Evolutionary conservation across 2,113 vertebrate species (phyloP).

Genomic region (Heterotilapia buettikoferi): DNA sequence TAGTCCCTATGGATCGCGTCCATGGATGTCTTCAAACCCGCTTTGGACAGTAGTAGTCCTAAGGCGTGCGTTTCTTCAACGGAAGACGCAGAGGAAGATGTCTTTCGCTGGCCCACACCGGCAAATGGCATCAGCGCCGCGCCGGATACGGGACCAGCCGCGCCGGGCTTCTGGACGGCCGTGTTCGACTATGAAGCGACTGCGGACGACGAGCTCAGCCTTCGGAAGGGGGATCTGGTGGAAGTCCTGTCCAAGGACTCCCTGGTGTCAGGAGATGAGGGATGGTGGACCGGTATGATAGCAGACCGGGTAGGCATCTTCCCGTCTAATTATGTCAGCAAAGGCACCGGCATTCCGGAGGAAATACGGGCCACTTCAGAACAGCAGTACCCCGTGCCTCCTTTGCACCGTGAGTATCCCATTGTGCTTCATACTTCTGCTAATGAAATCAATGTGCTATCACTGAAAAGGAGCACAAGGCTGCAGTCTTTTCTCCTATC

Average conservation of each 20-base stretch:
- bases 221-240: constrained; percentile 88
- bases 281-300: constrained; percentile 96
- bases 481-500: neutral
- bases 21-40: constrained; percentile 74
- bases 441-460: neutral
- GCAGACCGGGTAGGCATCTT: constrained; percentile 92
- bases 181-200: constrained; percentile 96
- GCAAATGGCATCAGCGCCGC: constrained; percentile 27
- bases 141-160: constrained; percentile 14
- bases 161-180: constrained; percentile 81
- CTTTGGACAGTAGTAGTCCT: constrained; percentile 61
- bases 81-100: constrained; percentile 50
- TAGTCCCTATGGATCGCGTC: constrained; percentile 75
- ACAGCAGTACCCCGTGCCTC: constrained; percentile 57
- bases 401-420: constrained; percentile 71
- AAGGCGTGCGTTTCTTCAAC: constrained; percentile 36
- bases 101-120: constrained; percentile 59
- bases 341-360: constrained; percentile 75
- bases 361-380: constrained; percentile 63
- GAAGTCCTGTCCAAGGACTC: constrained; percentile 92
- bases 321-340: constrained; percentile 93
- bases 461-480: neutral
- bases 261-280: constrained; percentile 91
- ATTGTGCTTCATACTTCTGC: constrained; percentile 1
- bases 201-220: constrained; percentile 93